Conservation (phyloP, 2,113 vertebrate genomes). For the Corydoras sp. region DNA sequence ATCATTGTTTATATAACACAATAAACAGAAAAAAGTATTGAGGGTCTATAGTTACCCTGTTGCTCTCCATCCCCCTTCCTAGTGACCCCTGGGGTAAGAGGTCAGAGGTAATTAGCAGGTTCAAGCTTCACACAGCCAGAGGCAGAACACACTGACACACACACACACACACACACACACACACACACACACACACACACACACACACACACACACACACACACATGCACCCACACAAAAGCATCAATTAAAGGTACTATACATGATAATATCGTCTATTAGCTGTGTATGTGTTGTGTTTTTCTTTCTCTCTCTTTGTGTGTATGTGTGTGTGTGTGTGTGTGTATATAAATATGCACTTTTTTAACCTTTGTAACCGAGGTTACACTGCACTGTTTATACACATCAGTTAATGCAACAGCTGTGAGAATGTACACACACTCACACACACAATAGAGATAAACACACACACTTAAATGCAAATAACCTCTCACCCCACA, state of each 20-base stretch:
- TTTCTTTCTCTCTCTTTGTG: too few relatives aligned
- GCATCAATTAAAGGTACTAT: not conserved
- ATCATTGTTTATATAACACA: not conserved
- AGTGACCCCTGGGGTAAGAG: constrained; percentile 28
- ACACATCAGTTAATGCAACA: constrained; percentile 12
- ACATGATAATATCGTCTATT: not conserved
- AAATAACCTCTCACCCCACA: constrained; percentile 13
- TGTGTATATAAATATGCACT: constrained; percentile 1
- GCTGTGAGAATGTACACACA: not conserved
- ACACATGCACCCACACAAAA: too few relatives aligned
- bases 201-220: not conserved
- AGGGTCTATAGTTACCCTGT: not conserved
- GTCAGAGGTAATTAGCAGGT: constrained; percentile 43
- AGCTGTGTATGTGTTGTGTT: too few relatives aligned
- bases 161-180: constrained; percentile 18
- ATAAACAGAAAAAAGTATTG: not conserved
- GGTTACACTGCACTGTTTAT: constrained; percentile 8
- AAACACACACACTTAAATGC: constrained; percentile 14
- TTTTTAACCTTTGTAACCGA: constrained; percentile 1
- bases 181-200: constrained; percentile 18
- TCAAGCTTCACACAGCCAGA: constrained; percentile 31
- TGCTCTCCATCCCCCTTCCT: constrained; percentile 14
- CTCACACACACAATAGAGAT: too few relatives aligned
- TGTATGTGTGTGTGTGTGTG: too few relatives aligned
- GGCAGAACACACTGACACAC: constrained; percentile 25